Conservation (phyloP, 1,140 invertebrate genomes). For the Rhyzopertha dominica region DNA sequence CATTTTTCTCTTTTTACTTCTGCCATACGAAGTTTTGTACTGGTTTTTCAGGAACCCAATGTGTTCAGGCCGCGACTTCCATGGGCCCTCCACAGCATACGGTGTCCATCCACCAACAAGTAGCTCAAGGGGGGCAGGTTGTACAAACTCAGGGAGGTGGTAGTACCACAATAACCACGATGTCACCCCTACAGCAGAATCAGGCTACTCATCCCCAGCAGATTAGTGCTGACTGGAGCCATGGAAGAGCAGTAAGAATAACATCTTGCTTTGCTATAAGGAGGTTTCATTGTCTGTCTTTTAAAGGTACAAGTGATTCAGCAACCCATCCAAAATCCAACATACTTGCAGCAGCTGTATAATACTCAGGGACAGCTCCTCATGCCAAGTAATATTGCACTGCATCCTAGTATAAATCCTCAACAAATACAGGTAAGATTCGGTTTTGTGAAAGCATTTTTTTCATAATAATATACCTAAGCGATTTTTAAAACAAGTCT, state of each 20-base stretch:
- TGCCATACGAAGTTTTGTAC: neutral
- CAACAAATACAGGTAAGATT: conserved; percentile 68
- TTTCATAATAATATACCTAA: too few species aligned
- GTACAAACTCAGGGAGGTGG: conserved; percentile 39
- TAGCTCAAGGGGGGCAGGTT: conserved; percentile 36
- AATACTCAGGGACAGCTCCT: conserved; percentile 71
- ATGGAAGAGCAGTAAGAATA: conserved; percentile 12
- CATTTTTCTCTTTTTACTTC: conserved; percentile 2
- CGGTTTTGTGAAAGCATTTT: too few species aligned
- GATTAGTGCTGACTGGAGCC: conserved; percentile 33
- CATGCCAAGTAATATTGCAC: conserved; percentile 65
- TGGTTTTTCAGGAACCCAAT: conserved; percentile 40
- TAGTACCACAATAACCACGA: conserved; percentile 45
- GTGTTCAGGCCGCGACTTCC: conserved; percentile 34
- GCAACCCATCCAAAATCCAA: conserved; percentile 70
- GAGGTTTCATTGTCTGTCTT: neutral
- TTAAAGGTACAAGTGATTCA: conserved; percentile 66
- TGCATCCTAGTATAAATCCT: conserved; percentile 71
- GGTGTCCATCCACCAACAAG: conserved; percentile 42
- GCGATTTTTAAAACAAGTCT: too few species aligned
- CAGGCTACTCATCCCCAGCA: conserved; percentile 44
- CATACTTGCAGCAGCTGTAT: conserved; percentile 75
- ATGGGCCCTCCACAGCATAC: conserved; percentile 50
- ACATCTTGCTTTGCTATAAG: neutral
- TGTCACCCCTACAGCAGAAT: conserved; percentile 46